Evolutionary conservation across 1,140 invertebrate genomes (phyloP), one percentile per base, ranked within the genome.

Genomic region (Aphis gossypii): DNA sequence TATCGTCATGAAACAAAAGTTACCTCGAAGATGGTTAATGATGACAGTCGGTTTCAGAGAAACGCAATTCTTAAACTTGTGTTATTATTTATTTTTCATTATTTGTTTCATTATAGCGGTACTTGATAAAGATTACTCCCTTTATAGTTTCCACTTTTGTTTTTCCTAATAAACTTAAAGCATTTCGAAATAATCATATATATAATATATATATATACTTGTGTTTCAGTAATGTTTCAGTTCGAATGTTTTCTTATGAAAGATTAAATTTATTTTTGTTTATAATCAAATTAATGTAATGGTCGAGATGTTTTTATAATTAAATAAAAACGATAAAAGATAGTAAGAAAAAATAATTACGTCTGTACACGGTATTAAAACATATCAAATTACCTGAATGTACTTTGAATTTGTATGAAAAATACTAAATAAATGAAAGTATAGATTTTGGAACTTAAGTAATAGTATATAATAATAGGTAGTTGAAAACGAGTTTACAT

Each of bases 71-170:
- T 89, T 21, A 38, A 89, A 89, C 20, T 89, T 89, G 35, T 89
- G 48, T 25, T 51, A 54, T 89, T 54, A 89, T 89, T 54, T 48
- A 88, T 89, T 89, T 88, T 35, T 88, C 46, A 51, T 88, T 54
- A 54, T 89, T 89, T 54, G 48, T 89, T 89, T 89, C 87, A 89
- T 89, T 89, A 89, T 89, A 54, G 54, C 46, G 11, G 86, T 20
- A 35, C 48, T 89, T 38, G 87, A 89, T 48, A 54, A 89, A 54
- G 48, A 89, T 89, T 89, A 54, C 87, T 89, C 48, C n/a, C 48
- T 51, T 54, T 89, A 87, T 54, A 35, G 46, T 54, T 38, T 89
- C n/a, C 20, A 54, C 48, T 89, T 54, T 89, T 89, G 48, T n/a
- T 48, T 35, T 88, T 88, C 46, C 86, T 88, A 87, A 48, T 87